Percentiles rank a stretch among this genome's conserved stretches.
Evolutionary conservation across 2,113 vertebrate genomes (phyloP).

Genomic region (Coryphaenoides rupestris): DNA sequence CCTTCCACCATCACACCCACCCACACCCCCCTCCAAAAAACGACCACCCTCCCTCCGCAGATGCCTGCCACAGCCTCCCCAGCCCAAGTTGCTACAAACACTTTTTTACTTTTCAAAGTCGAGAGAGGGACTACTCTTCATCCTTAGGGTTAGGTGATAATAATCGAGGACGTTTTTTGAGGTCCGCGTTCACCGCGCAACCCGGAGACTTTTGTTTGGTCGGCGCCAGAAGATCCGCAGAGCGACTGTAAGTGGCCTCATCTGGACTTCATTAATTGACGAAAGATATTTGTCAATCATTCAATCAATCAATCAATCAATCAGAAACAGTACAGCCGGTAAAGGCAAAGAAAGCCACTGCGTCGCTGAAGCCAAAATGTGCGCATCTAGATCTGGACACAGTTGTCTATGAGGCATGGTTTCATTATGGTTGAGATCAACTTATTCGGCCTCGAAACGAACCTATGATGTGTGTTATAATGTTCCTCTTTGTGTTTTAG

Average conservation of each 20-base stretch:
- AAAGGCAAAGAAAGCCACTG: no score
- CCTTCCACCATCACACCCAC: no score
- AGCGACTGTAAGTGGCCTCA: conserved; percentile 35
- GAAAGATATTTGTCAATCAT: not conserved
- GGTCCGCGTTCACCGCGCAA: not conserved
- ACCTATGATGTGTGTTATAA: no score
- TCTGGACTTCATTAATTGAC: not conserved
- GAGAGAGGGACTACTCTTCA: conserved; percentile 58
- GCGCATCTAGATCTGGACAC: not conserved
- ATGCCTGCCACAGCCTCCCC: conserved; percentile 49
- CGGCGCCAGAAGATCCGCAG: not conserved
- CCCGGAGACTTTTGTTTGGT: not conserved
- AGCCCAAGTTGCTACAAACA: conserved; percentile 61
- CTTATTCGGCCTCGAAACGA: no score
- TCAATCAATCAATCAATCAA: no score
- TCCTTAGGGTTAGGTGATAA: conserved; percentile 33
- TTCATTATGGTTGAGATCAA: no score
- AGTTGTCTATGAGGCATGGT: not conserved
- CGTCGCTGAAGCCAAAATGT: no score
- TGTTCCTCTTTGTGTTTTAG: not conserved
- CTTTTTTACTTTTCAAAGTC: conserved; percentile 61
- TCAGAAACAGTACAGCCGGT: no score
- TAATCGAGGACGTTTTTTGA: conserved; percentile 28
- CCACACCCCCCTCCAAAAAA: conserved; percentile 63
- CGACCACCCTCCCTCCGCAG: conserved; percentile 71